Evolutionary conservation across 2,797 vertebrate genomes (phyloP), one percentile per base, ranked within the genome.

Genomic region (Okamejei kenojei): DNA sequence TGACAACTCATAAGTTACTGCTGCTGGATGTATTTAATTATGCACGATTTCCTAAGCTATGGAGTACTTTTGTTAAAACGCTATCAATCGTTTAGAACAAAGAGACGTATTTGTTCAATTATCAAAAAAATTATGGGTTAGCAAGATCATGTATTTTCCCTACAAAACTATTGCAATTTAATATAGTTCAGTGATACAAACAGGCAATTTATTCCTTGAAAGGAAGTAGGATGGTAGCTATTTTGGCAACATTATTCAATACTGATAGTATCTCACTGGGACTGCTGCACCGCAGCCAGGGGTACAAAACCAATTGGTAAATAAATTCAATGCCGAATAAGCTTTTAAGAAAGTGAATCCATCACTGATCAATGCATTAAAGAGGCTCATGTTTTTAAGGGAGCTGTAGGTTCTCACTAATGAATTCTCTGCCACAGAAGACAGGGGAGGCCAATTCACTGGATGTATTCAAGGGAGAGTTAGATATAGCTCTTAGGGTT

Each of bases 331-430:
- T 2, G 65, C 63, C 2, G 63, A 68, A 23, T 90, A 71, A 32
- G 3, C 63, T 90, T 35, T 71, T 90, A 90, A n/a, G n/a, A 19
- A n/a, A 68, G 63, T 68, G n/a, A 71, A 68, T 90, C 61, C 65
- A 90, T 65, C 61, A 88, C n/a, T 88, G 84, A 88, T 65, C 58
- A 88, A 88, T 61, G 84, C 17, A 29, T 32, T 65, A 19, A 88
- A 65, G 61, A 26, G 6, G 13, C 4, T 5, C 63, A 88, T 88
- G 84, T 65, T n/a, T 65, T 88, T 17, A 23, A 65, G 61, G 19
- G 29, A 88, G 58, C 58, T 65, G 61, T 15, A 88, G 29, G 32
- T 65, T 65, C 61, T 68, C 68, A 54, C 8, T 65, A 68, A 10
- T 15, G 7, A 26, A 73, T 19, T 45, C 45, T 45, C 45, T 45